Conservation (phyloP, 2,888 invertebrate genomes). For the Gymnosoma rotundatum region DNA sequence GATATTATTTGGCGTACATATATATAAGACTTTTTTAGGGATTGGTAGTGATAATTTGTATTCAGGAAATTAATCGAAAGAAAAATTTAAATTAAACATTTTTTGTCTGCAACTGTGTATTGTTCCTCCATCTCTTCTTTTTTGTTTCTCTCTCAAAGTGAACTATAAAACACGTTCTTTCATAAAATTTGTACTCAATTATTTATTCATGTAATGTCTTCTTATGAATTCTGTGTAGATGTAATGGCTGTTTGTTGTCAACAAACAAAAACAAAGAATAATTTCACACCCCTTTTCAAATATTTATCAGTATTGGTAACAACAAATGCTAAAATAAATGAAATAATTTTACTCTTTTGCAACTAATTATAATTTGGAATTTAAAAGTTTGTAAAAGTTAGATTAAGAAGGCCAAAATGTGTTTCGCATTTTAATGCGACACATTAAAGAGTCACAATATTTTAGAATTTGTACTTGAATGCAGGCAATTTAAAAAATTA, state of each 20-base stretch:
- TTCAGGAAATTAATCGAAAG: too few species aligned
- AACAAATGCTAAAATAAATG: slow-evolving; percentile 20
- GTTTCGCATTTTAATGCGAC: slow-evolving; percentile 54
- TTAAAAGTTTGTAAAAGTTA: slow-evolving; percentile 76
- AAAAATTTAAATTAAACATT: too few species aligned
- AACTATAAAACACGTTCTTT: slow-evolving; percentile 20
- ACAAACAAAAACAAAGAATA: slow-evolving; percentile 35
- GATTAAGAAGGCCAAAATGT: slow-evolving; percentile 55
- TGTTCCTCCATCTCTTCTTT: not conserved
- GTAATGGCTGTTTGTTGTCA: slow-evolving; percentile 48
- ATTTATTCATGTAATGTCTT: slow-evolving; percentile 66
- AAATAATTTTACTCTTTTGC: slow-evolving; percentile 66
- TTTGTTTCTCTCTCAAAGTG: not conserved
- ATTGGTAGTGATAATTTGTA: too few species aligned
- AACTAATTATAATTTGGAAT: slow-evolving; percentile 81
- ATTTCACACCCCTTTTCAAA: slow-evolving; percentile 50
- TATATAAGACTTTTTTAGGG: too few species aligned
- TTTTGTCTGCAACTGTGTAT: not conserved
- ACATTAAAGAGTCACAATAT: not conserved
- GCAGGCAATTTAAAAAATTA: slow-evolving; percentile 27
- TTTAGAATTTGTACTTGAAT: not conserved
- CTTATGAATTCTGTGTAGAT: slow-evolving; percentile 40
- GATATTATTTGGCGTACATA: too few species aligned
- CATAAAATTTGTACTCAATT: slow-evolving; percentile 50
- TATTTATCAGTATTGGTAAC: slow-evolving; percentile 45